These are phyloP conservation scores for Terrapene triunguis DNA, from an alignment of 2,113 vertebrate species.

Conservation along the genomic window DNA sequence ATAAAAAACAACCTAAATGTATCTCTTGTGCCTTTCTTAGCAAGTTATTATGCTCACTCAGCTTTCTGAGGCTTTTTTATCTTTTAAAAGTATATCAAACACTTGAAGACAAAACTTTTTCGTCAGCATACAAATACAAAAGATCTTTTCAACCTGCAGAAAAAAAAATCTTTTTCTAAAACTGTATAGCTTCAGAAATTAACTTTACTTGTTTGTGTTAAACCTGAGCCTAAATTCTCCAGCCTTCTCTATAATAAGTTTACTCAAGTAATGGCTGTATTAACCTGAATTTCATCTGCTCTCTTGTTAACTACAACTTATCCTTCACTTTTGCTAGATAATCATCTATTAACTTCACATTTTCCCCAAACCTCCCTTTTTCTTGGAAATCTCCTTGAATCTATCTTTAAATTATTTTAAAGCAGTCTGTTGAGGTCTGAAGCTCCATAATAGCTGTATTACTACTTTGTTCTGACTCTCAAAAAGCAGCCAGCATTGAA, in stretches of 20 bases:
- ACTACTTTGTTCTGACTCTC: slow-evolving; percentile 28
- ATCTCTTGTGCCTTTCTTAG: not conserved
- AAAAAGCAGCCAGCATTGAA: not conserved
- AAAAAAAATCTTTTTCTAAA: not conserved
- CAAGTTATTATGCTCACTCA: not conserved
- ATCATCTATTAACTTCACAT: not conserved
- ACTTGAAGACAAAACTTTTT: too few species aligned
- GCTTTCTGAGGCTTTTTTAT: not conserved
- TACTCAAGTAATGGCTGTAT: not conserved
- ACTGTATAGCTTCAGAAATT: not conserved
- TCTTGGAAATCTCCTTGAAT: not conserved
- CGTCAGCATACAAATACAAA: not conserved
- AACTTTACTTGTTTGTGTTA: not conserved
- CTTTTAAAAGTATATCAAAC: not conserved
- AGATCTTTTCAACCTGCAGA: not conserved
- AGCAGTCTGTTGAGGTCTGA: not conserved
- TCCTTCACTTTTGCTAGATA: not conserved
- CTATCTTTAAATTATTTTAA: slow-evolving; percentile 6
- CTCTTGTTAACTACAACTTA: not conserved
- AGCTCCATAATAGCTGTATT: slow-evolving; percentile 17
- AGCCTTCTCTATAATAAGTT: not conserved
- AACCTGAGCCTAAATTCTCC: not conserved
- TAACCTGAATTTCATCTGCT: not conserved
- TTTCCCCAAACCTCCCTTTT: slow-evolving; percentile 29
- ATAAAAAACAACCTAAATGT: not conserved